Conservation (phyloP, 2,888 invertebrate genomes). For the Steinernema hermaphroditum region DNA sequence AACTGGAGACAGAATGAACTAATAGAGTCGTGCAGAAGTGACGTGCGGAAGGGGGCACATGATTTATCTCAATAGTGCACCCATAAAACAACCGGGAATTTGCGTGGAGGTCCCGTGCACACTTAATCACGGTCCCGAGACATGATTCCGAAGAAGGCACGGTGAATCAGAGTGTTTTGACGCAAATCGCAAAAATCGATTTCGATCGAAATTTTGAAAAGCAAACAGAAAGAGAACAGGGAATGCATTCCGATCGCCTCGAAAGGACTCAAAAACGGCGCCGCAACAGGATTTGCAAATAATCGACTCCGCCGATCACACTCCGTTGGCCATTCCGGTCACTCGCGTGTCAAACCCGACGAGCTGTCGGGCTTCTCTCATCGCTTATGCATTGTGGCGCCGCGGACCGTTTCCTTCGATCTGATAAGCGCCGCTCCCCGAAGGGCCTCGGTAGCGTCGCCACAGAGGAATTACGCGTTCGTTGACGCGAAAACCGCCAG, state of each 20-base stretch:
- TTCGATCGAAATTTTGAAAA: too few relatives aligned
- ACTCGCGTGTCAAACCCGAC: not conserved
- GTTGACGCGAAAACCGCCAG: slow-evolving; percentile 4
- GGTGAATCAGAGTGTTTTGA: too few relatives aligned
- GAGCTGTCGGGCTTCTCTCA: not conserved
- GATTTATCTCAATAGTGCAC: too few relatives aligned
- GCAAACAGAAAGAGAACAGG: too few relatives aligned
- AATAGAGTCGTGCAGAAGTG: too few relatives aligned
- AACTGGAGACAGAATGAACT: too few relatives aligned
- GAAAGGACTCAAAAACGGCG: not conserved
- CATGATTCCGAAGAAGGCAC: too few relatives aligned
- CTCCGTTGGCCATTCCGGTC: slow-evolving; percentile 25
- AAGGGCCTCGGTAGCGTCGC: slow-evolving; percentile 13
- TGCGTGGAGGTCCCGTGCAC: too few relatives aligned
- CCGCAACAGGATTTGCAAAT: slow-evolving; percentile 13
- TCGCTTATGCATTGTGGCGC: slow-evolving; percentile 29
- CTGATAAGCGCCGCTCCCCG: not conserved
- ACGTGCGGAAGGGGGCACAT: too few relatives aligned
- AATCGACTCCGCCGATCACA: slow-evolving; percentile 5
- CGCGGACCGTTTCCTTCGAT: slow-evolving; percentile 15
- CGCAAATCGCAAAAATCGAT: too few relatives aligned
- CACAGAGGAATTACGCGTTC: not conserved
- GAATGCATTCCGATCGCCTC: not conserved
- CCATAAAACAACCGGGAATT: too few relatives aligned
- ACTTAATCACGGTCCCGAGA: too few relatives aligned